Evolutionary conservation across 2,113 vertebrate genomes (phyloP), one percentile per base, ranked within the genome.

Genomic region (Barnardius zonarius): DNA sequence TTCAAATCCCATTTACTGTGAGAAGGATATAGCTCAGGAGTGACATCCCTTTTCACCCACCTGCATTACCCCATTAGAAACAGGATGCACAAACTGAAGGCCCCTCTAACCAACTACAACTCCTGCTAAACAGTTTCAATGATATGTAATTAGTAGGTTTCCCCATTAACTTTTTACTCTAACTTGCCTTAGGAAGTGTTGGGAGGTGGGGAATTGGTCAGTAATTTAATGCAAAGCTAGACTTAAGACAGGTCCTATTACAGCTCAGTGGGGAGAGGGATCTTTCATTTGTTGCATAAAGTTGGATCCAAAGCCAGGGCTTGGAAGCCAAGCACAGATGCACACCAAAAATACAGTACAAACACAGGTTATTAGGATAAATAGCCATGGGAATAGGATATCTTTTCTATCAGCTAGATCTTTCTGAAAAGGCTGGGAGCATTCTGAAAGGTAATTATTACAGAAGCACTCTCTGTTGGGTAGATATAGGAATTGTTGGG

Each of bases 131-230:
- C 22, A 13, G 3, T 74, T 83, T 13, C 18, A 52, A 31, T 0
- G 1, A 63, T 23, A 43, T 0, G 1, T 15, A 61, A 39, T 23
- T 37, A 57, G 17, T 14, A 63, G 31, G 7, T 62, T 85, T 81
- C 20, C 28, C 51, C 46, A 67, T 6, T 22, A 37, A 18, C 18
- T 80, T 91, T 44, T 63, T 54, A 28, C 18, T 73, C 35, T 30
- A 14, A 17, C 7, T 83, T 78, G n/a, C 37, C 27, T 64, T 57
- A 43, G 12, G 44, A 54, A 7, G 14, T 41, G 9, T 37, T 61
- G 28, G 7, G 2, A 23, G 2, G 2, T 13, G 22, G 12, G 7
- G 5, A 3, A 44, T 24, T 51, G 49, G 16, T 8, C 16, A n/a
- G 2, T 35, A 28, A 55, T n/a, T 63, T 63, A 30, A 35, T 46